Evolutionary conservation across 23 tunicate species (phyloP).

Genomic region (Halocynthia roretzi): DNA sequence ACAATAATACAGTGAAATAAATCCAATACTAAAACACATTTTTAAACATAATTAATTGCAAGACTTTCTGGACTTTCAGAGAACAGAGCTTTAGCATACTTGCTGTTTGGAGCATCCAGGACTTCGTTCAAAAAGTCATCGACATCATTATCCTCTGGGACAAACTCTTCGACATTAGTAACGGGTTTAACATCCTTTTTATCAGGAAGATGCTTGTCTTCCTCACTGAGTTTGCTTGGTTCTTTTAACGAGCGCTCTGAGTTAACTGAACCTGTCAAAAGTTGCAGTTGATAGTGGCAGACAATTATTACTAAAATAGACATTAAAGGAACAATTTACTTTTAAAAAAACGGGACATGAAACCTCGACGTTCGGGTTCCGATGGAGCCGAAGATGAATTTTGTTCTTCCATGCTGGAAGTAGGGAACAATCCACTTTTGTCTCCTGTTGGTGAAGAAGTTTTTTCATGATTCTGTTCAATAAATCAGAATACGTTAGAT

Average conservation of each 20-base stretch:
- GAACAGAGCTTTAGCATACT: background rate
- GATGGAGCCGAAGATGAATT: slow-evolving; percentile 4
- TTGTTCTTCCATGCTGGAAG: slow-evolving; percentile 27
- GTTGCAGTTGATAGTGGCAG: no score
- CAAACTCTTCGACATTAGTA: slow-evolving; percentile 60
- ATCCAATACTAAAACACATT: no score
- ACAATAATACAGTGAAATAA: background rate
- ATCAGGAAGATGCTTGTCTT: background rate
- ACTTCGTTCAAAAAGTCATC: slow-evolving; percentile 60
- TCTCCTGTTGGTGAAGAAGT: background rate
- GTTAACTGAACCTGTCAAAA: no score
- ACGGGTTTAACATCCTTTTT: background rate
- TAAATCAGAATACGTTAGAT: background rate
- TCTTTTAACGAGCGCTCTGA: no score
- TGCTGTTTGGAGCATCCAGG: slow-evolving; percentile 13
- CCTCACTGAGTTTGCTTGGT: no score
- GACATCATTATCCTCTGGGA: slow-evolving; percentile 53
- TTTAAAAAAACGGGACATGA: slow-evolving; percentile 64
- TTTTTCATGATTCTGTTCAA: background rate
- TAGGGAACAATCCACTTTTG: slow-evolving; percentile 25
- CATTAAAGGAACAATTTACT: slow-evolving; percentile 1
- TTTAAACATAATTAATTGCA: background rate
- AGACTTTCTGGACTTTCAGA: background rate
- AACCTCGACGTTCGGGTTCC: slow-evolving; percentile 53
- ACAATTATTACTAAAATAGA: background rate